These are phyloP conservation scores for Noctua fimbriata DNA, from an alignment of 2,888 invertebrate genomes.

Conservation along the genomic window DNA sequence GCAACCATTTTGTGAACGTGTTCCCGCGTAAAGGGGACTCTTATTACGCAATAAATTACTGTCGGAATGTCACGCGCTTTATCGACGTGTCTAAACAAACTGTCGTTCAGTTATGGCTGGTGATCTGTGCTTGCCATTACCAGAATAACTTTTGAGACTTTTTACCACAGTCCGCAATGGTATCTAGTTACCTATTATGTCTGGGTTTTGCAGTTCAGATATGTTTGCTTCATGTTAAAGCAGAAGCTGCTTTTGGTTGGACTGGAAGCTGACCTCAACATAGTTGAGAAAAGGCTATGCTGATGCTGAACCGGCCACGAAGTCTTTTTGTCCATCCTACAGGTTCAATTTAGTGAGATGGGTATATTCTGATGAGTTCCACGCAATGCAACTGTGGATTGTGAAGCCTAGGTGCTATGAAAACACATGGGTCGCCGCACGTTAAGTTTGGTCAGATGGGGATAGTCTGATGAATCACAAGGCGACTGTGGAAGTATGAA, in stretches of 20 bases:
- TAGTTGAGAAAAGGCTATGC: neutral
- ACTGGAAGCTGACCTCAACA: neutral
- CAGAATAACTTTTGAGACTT: conserved; percentile 1
- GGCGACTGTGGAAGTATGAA: neutral
- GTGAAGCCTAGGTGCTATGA: neutral
- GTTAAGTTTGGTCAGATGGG: neutral
- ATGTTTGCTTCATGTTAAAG: too few species aligned
- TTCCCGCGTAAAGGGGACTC: conserved; percentile 50
- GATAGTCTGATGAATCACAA: neutral
- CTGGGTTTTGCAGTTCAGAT: too few species aligned
- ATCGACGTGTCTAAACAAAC: conserved; percentile 57
- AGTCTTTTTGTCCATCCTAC: neutral
- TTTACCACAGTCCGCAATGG: neutral
- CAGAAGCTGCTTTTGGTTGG: too few species aligned
- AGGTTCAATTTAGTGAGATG: neutral
- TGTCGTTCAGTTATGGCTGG: conserved; percentile 27
- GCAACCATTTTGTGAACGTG: conserved; percentile 60
- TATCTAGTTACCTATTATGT: too few species aligned
- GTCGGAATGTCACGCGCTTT: conserved; percentile 55
- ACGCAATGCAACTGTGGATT: neutral
- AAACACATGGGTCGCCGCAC: too few species aligned
- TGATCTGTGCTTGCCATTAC: conserved; percentile 37
- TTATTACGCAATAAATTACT: conserved; percentile 66
- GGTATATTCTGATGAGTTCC: neutral
- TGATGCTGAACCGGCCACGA: neutral